phyloP scores from a whole-genome alignment of 2,797 vertebrate genomes.

The Cossypha dichroa region DNA sequence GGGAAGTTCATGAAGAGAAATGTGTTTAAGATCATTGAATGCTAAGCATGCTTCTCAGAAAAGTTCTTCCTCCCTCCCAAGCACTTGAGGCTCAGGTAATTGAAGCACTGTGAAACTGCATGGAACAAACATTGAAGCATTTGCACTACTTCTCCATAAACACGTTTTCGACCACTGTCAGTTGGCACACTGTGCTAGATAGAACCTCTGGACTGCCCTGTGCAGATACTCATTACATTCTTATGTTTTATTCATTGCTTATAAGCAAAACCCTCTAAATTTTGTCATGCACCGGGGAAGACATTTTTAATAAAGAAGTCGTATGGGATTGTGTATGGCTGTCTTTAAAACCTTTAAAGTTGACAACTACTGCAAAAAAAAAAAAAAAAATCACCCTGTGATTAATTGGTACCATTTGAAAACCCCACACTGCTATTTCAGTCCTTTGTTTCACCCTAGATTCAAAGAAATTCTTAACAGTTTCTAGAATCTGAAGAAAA shows the following conservation, averaged over 20 bases:
- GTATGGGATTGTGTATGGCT: background rate
- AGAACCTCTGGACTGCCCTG: background rate
- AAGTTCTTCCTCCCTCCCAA: background rate
- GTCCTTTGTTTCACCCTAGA: background rate
- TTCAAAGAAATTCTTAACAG: background rate
- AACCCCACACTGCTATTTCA: background rate
- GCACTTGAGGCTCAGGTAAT: background rate
- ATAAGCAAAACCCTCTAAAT: background rate
- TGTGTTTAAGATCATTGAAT: accelerated
- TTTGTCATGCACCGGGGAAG: background rate
- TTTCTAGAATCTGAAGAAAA: background rate
- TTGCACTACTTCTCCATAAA: background rate
- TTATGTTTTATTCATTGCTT: background rate
- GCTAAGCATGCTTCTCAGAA: background rate
- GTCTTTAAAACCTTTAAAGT: background rate
- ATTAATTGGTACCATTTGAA: background rate
- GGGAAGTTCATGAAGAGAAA: background rate
- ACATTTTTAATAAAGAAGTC: background rate
- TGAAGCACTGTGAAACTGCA: background rate
- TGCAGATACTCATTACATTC: background rate
- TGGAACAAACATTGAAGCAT: background rate
- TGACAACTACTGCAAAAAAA: background rate
- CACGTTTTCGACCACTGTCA: background rate
- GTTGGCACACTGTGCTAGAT: background rate
- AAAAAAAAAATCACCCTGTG: background rate